Conservation (phyloP, 2,888 invertebrate genomes). For the Parnassius smintheus region DNA sequence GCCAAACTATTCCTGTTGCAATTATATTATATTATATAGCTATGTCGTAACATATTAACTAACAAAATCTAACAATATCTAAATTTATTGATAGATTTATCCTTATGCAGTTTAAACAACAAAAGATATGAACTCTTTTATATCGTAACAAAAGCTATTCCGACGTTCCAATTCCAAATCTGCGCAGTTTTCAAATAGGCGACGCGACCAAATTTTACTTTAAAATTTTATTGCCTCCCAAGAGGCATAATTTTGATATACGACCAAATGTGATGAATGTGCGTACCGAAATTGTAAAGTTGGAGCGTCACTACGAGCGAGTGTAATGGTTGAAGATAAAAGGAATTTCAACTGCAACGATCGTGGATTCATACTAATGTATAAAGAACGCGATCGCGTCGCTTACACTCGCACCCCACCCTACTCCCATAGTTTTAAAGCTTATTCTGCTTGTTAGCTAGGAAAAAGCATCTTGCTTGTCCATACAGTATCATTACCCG, state of each 20-base stretch:
- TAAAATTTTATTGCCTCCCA: constrained; percentile 60
- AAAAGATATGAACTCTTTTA: not conserved
- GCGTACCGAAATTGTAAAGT: constrained; percentile 26
- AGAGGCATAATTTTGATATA: constrained; percentile 61
- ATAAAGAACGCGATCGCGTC: constrained; percentile 5
- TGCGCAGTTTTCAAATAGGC: constrained; percentile 33
- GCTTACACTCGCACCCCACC: constrained; percentile 19
- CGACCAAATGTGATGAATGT: constrained; percentile 26
- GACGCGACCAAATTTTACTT: constrained; percentile 53
- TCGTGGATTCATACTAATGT: constrained; percentile 12
- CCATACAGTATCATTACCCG: constrained; percentile 26
- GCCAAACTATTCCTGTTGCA: too few relatives aligned
- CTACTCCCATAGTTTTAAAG: constrained; percentile 3
- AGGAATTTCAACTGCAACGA: constrained; percentile 13
- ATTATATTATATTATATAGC: too few relatives aligned
- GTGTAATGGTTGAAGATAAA: constrained; percentile 19
- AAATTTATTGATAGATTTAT: too few relatives aligned
- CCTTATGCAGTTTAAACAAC: too few relatives aligned
- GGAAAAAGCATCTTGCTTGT: constrained; percentile 7
- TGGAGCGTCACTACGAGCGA: constrained; percentile 14
- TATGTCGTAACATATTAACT: too few relatives aligned
- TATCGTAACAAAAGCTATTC: constrained; percentile 29
- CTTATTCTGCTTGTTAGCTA: not conserved
- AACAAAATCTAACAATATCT: too few relatives aligned
- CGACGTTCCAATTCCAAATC: constrained; percentile 27